These are phyloP conservation scores for Bombus sylvicola DNA, from an alignment of 1,140 invertebrate species.

Conservation along the genomic window DNA sequence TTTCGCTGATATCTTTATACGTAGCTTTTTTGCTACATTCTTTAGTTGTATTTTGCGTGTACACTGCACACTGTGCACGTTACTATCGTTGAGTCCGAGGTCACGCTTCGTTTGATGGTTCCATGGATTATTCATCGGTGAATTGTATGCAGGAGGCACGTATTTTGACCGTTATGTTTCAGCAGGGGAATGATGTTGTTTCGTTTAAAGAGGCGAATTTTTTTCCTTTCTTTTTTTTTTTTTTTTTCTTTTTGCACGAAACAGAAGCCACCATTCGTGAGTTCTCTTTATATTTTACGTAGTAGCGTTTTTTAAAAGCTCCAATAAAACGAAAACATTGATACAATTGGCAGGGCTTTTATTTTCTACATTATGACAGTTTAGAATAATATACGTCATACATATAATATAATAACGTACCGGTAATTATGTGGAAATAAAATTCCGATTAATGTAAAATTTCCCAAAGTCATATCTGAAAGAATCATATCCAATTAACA, in stretches of 20 bases:
- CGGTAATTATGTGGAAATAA: too few species aligned
- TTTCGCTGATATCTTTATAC: background rate
- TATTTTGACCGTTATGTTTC: slow-evolving; percentile 10
- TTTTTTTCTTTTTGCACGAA: too few species aligned
- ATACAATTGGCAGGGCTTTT: background rate
- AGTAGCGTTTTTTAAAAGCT: background rate
- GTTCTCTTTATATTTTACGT: background rate
- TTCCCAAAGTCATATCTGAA: background rate
- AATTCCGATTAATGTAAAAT: background rate
- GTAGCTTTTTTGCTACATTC: background rate
- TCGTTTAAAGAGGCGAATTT: background rate
- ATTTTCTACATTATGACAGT: too few species aligned
- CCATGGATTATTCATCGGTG: slow-evolving; percentile 15
- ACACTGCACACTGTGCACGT: too few species aligned
- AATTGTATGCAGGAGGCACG: slow-evolving; percentile 17
- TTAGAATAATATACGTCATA: too few species aligned
- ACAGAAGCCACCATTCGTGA: too few species aligned
- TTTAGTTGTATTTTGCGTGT: background rate
- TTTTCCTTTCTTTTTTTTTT: background rate
- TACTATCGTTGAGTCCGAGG: background rate
- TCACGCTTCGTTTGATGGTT: slow-evolving; percentile 16
- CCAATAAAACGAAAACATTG: background rate
- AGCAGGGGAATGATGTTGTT: background rate
- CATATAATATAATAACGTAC: too few species aligned
- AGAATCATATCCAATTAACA: too few species aligned